Evolutionary conservation across 2,797 vertebrate species (phyloP).

Genomic region (Pipistrellus pipistrellus): DNA sequence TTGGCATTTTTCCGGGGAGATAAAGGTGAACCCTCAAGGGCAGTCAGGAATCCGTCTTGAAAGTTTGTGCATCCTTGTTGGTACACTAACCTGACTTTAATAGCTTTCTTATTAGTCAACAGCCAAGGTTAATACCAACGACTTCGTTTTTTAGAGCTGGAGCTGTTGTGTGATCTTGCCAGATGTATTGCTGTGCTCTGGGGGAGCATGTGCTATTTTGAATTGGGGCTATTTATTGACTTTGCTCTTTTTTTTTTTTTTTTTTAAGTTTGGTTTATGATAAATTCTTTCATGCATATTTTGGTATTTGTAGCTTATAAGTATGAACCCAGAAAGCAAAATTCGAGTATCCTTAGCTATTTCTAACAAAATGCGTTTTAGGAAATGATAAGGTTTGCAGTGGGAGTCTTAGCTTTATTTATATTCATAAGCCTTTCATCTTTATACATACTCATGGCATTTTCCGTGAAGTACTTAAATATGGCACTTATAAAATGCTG

Average conservation of each 20-base stretch:
- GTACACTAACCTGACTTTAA: constrained; percentile 86
- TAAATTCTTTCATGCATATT: constrained; percentile 85
- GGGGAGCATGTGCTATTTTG: constrained; percentile 84
- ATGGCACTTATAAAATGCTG: constrained; percentile 92
- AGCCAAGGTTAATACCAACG: constrained; percentile 77
- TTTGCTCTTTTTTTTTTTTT: constrained; percentile 43
- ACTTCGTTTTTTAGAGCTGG: constrained; percentile 83
- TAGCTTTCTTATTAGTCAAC: constrained; percentile 84
- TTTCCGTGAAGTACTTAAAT: constrained; percentile 91
- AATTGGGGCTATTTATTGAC: constrained; percentile 83
- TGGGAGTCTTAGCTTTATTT: constrained; percentile 92
- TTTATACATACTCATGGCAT: constrained; percentile 90
- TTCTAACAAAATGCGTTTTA: constrained; percentile 90
- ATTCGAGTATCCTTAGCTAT: constrained; percentile 87
- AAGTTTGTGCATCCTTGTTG: constrained; percentile 90
- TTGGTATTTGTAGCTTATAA: constrained; percentile 86
- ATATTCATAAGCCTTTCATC: constrained; percentile 93
- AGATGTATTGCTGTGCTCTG: constrained; percentile 76
- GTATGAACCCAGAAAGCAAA: constrained; percentile 86
- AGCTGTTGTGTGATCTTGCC: constrained; percentile 72
- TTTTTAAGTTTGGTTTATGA: constrained; percentile 80
- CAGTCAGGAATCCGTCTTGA: constrained; percentile 88
- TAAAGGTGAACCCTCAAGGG: constrained; percentile 97
- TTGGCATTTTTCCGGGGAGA: constrained; percentile 91
- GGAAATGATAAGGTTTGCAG: constrained; percentile 91